A percentile compares a stretch with the other conserved stretches of the same genome.
These are phyloP conservation scores for Blennius ocellaris DNA, from an alignment of 2,113 vertebrate genomes.

Conservation along the genomic window DNA sequence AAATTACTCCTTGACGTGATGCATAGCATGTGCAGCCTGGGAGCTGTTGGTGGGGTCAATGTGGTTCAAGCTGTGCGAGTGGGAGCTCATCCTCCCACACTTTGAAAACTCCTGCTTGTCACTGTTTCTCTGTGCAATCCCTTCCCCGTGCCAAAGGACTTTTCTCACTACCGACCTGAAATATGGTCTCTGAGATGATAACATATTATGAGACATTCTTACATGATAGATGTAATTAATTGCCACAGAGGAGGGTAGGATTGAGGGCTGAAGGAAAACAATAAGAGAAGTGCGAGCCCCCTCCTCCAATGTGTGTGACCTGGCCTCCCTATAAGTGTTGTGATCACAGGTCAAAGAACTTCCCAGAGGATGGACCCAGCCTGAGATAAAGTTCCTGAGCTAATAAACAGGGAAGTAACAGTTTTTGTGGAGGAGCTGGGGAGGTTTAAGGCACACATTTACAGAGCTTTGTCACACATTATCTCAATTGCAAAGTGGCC, in stretches of 20 bases:
- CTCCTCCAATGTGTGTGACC: conserved; percentile 15
- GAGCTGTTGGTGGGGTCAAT: too few species aligned
- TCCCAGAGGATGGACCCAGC: background rate
- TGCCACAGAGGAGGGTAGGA: conserved; percentile 19
- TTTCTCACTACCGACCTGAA: conserved; percentile 9
- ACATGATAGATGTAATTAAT: conserved; percentile 40
- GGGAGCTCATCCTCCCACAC: too few species aligned
- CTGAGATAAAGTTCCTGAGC: conserved; percentile 11
- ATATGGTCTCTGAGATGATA: conserved; percentile 7
- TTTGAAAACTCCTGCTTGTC: too few species aligned
- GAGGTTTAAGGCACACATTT: background rate
- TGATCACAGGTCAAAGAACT: conserved; percentile 29
- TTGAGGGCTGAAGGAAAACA: conserved; percentile 13
- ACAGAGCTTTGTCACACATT: conserved; percentile 33
- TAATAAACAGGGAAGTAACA: conserved; percentile 31
- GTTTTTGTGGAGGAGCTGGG: background rate
- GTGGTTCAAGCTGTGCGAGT: too few species aligned
- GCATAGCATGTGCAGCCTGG: too few species aligned
- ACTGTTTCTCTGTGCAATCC: too few species aligned
- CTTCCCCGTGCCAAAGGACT: background rate
- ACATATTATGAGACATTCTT: conserved; percentile 44
- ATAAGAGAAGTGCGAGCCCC: conserved; percentile 6
- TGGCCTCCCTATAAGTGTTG: background rate
- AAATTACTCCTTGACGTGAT: too few species aligned
- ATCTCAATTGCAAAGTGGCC: conserved; percentile 6